Base-by-base conservation (phyloP, 2,888 invertebrate genomes). In the Euclidia mi region DNA sequence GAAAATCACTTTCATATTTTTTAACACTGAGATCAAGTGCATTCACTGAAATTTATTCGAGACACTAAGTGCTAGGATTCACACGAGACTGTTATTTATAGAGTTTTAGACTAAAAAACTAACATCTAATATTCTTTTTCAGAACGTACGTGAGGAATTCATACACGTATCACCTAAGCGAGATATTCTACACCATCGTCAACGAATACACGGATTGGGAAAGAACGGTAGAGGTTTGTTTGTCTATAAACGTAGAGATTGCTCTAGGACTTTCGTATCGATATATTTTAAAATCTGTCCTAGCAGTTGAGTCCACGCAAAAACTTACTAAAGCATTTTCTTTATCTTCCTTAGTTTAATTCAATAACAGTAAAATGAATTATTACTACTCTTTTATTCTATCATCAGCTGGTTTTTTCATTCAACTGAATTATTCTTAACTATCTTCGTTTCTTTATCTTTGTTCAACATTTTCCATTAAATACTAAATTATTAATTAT, bases 151-250 rank as follows among this genome's bases (percentile, higher is more conserved):
- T 99, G 48, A 95, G 99, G 61, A 99, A 99, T 91, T 97, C 98
- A 28, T 99, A 98, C 93, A 97, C 97, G 65, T 99, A 98, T 93
- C 99, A 99, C 89, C 95, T 99, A 75, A 98, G 98, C 84, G 99
- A 99, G 92, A 99, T 99, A 81, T 98, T 98, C 94, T 98, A 98
- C 89, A 98, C 99, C 70, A 97, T 99, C 55, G 97, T 98, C 71
- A 99, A 99, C 89, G 99, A 99, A 84, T 99, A 99, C 93, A 99
- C 99, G 56, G 99, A 99, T 90, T 99, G 99, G 99, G 98, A 98
- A 89, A 95, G 97, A 88, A 98, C 98, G 77, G 97, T 98, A 82
- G 95, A 94, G 91, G 92, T 94, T 93, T 93, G 91, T 92, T 89
- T 91, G 63, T 71, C 71, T 82, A 75, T 76, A 56, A 65, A 63